Percentiles rank a stretch among this genome's conserved stretches.
phyloP scores from a whole-genome alignment of 2,113 vertebrate genomes.

The Xerus inauris region DNA sequence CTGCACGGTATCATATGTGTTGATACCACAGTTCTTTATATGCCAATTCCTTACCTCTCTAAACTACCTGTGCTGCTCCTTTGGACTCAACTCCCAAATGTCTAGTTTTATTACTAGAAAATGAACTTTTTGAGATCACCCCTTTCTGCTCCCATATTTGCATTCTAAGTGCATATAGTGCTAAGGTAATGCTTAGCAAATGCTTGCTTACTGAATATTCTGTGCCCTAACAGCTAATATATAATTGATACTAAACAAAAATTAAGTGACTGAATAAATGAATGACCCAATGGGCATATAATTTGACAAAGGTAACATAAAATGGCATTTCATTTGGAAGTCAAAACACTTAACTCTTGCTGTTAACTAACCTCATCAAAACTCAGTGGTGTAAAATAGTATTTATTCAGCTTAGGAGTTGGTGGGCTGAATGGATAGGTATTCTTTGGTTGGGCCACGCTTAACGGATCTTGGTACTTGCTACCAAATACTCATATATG shows the following conservation, averaged over 20 bases:
- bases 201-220: neutral
- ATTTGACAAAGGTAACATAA: neutral
- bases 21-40: neutral
- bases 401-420: neutral
- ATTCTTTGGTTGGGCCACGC: neutral
- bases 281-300: neutral
- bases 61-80: neutral
- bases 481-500: neutral
- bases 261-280: conserved; percentile 24
- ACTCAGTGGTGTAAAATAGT: neutral
- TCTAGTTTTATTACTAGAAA: conserved; percentile 35
- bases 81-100: neutral
- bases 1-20: neutral
- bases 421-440: neutral
- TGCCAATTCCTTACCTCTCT: neutral
- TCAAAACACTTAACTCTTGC: neutral
- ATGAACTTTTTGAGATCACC: neutral
- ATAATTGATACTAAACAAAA: conserved; percentile 28
- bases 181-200: neutral
- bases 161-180: neutral
- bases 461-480: neutral
- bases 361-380: neutral
- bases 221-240: neutral
- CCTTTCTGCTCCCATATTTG: neutral
- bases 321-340: neutral